phyloP scores from a whole-genome alignment of 2,888 invertebrate species.

The Chrysolina americana region DNA sequence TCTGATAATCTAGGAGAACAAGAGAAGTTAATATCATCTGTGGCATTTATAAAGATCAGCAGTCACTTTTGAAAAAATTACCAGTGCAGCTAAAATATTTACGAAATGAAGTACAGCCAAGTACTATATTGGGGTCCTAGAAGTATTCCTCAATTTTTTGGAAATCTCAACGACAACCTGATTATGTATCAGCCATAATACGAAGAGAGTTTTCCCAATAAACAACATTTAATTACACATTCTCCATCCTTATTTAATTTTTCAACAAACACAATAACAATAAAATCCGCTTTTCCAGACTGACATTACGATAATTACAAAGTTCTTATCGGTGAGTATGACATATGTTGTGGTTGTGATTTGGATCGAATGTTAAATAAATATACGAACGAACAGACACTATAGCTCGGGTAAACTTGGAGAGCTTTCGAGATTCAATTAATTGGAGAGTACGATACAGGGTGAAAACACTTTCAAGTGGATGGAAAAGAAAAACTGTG shows the following conservation, averaged over 20 bases:
- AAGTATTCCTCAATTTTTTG: too few species aligned
- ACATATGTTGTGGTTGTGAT: conserved; percentile 46
- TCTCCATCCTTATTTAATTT: conserved; percentile 31
- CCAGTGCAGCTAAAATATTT: too few species aligned
- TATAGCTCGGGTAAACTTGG: background rate
- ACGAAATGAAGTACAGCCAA: too few species aligned
- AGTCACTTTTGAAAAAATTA: too few species aligned
- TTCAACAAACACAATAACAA: conserved; percentile 42
- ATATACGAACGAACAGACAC: conserved; percentile 24
- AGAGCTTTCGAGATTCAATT: background rate
- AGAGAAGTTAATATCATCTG: too few species aligned
- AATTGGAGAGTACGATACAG: too few species aligned
- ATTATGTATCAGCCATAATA: background rate
- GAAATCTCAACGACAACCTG: background rate
- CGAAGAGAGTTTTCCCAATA: conserved; percentile 20
- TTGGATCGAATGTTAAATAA: conserved; percentile 45
- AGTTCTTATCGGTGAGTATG: conserved; percentile 48
- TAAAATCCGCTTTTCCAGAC: conserved; percentile 34
- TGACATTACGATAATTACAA: conserved; percentile 45
- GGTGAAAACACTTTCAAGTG: too few species aligned
- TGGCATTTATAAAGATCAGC: too few species aligned
- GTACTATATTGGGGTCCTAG: too few species aligned
- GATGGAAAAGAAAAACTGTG: too few species aligned
- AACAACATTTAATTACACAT: conserved; percentile 33
- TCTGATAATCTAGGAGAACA: too few species aligned